phyloP scores from a whole-genome alignment of 2,113 vertebrate genomes.

The Cygnus atratus region DNA sequence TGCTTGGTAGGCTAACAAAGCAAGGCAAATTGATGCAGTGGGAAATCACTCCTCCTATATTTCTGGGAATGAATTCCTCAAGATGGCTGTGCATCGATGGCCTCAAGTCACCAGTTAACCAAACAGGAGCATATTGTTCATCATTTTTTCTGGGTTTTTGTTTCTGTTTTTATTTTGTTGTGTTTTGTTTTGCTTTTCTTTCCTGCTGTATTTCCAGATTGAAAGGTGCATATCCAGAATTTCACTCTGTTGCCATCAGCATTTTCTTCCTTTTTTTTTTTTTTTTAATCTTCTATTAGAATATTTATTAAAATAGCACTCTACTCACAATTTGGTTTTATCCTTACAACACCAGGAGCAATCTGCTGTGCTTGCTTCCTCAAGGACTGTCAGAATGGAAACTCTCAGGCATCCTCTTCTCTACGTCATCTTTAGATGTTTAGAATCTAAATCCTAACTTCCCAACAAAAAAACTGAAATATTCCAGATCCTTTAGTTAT shows the following conservation, averaged over 20 bases:
- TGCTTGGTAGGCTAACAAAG: background rate
- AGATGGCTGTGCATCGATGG: background rate
- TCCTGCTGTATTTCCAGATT: background rate
- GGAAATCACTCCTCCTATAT: background rate
- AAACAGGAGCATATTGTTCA: background rate
- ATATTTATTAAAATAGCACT: background rate
- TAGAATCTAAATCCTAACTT: background rate
- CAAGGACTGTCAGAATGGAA: background rate
- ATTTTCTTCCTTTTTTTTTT: background rate
- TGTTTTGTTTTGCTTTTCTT: background rate
- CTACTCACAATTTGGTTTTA: background rate
- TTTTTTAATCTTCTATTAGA: background rate
- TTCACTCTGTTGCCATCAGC: background rate
- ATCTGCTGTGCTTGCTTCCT: background rate
- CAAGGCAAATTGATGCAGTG: background rate
- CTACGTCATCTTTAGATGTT: background rate
- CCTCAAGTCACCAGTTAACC: background rate
- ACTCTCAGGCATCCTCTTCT: background rate
- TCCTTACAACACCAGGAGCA: background rate
- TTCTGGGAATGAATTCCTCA: background rate
- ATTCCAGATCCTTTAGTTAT: background rate
- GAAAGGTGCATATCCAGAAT: background rate
- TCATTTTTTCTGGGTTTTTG: background rate
- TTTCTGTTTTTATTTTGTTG: background rate
- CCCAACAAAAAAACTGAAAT: background rate